Conservation (phyloP, 2,113 vertebrate species). For the Balaeniceps rex region DNA sequence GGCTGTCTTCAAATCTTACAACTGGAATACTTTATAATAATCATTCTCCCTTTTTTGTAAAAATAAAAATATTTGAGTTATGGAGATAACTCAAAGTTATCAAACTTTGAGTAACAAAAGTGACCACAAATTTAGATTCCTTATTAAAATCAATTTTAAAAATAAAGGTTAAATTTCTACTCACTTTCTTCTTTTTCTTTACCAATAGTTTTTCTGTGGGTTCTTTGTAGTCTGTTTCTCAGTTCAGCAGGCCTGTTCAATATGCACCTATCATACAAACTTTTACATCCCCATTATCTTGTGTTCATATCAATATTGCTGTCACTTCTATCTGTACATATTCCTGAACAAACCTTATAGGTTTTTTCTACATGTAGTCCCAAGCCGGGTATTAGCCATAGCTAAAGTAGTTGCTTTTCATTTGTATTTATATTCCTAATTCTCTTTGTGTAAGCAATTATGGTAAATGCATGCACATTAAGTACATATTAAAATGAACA, state of each 20-base stretch:
- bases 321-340: background rate
- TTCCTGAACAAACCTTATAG: background rate
- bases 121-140: background rate
- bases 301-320: background rate
- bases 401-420: background rate
- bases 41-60: background rate
- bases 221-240: background rate
- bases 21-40: background rate
- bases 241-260: background rate
- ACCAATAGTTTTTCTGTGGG: background rate
- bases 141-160: background rate
- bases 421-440: background rate
- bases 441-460: background rate
- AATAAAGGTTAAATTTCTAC: background rate
- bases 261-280: background rate
- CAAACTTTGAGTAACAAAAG: too few species aligned
- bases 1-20: background rate
- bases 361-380: background rate
- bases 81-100: too few species aligned
- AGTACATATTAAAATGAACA: background rate
- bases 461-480: background rate
- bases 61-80: background rate
- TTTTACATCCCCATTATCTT: background rate
- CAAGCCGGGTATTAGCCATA: background rate
- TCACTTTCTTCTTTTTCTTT: background rate